Evolutionary conservation across 2,888 invertebrate genomes (phyloP), one percentile per base, ranked within the genome.

Genomic region (Kuschelorhynchus macadamiae): DNA sequence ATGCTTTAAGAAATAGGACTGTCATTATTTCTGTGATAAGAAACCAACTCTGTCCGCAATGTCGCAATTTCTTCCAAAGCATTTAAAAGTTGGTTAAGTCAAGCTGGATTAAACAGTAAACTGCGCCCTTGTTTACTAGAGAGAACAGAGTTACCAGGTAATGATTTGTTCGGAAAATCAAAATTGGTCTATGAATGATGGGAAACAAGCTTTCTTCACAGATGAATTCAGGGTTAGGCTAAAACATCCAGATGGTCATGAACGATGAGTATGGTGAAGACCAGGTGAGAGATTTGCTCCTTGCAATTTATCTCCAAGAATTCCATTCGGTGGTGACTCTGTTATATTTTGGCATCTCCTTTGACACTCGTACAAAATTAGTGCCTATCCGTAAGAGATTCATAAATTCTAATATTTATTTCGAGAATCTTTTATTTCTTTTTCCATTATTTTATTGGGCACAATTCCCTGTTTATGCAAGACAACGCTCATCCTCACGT

Each of bases 201-300:
- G 49, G 49, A 49, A 49, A 49, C 50, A 47, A 47, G 47, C 2
- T n/a, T 47, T 47, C n/a, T 25, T 47, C 47, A 50, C 30, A 50
- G 50, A 50, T 50, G 50, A 50, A 50, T 12, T 16, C 32, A 50
- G 33, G 33, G 50, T 33, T 50, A 47, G 33, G 9, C 52, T 36
- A 52, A 52, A 52, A 33, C 33, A 52, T 52, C 52, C 36, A 52
- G 32, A 52, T 52, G 52, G 52, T 36, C 52, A 32, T 33, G 52
- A 49, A 25, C 49, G 49, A n/a, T n/a, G n/a, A 49, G 49, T 52
- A 52, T 52, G 36, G 32, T 16, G 36, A 52, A 33, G 36, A 36
- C 52, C 52, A 16, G 52, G 52, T n/a, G n/a, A 52, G 36, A 49
- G 49, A 4, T 49, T 49, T 49, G 49, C 49, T 25, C 1, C 18